A percentile compares a stretch with the other conserved stretches of the same genome.
These are phyloP conservation scores for Pristis pectinata DNA, from an alignment of 2,797 vertebrate genomes.

Conservation along the genomic window DNA sequence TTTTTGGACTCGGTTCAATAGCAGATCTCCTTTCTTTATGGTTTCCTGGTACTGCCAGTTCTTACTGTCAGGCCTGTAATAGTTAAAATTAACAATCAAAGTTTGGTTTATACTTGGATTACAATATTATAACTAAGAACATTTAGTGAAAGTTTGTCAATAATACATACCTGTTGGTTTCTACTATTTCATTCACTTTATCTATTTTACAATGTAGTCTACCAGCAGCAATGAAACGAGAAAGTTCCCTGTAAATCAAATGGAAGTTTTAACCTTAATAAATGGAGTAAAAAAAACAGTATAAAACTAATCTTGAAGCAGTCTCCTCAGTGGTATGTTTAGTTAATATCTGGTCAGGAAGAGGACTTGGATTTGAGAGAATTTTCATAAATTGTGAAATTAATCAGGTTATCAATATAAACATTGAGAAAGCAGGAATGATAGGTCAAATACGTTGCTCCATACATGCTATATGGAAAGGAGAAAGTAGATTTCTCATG, in stretches of 20 bases:
- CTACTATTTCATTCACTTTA: constrained; percentile 97
- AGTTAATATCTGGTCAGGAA: background rate
- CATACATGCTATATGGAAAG: background rate
- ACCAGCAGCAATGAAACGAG: constrained; percentile 92
- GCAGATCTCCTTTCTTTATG: constrained; percentile 95
- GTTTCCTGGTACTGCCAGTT: constrained; percentile 99
- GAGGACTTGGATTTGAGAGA: background rate
- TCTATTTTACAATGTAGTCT: constrained; percentile 98
- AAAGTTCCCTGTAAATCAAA: constrained; percentile 74
- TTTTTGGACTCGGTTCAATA: constrained; percentile 97
- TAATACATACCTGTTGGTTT: constrained; percentile 87
- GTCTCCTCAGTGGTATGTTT: background rate
- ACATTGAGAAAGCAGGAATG: background rate
- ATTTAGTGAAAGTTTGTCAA: background rate
- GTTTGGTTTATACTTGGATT: background rate
- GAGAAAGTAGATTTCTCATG: background rate
- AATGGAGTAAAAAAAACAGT: background rate
- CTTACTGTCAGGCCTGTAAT: constrained; percentile 91
- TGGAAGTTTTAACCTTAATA: background rate
- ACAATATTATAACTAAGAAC: background rate
- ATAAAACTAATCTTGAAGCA: background rate
- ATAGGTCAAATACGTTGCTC: background rate
- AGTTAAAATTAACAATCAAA: constrained; percentile 20
- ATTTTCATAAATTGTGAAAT: background rate
- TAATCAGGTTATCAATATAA: no score